These are phyloP conservation scores for Parnassius smintheus DNA, from an alignment of 2,888 invertebrate species.

Conservation along the genomic window DNA sequence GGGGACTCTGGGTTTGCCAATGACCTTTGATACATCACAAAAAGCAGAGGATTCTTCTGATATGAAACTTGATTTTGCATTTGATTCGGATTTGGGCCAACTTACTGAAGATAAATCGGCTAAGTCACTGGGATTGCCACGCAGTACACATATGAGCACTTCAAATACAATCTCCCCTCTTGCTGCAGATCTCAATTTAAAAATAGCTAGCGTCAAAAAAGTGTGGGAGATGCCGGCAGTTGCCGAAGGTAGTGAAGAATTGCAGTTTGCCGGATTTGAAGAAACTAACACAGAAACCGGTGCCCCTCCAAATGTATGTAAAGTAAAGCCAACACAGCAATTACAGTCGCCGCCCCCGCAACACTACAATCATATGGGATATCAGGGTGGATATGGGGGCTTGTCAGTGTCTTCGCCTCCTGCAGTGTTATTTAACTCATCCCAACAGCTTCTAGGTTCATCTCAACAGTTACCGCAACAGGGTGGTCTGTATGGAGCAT, in stretches of 20 bases:
- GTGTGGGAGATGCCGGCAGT: conserved; percentile 92
- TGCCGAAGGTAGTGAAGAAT: conserved; percentile 80
- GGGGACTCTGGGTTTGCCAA: conserved; percentile 81
- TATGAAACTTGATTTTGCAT: conserved; percentile 95
- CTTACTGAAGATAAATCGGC: conserved; percentile 86
- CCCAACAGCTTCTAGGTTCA: conserved; percentile 80
- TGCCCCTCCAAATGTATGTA: conserved; percentile 87
- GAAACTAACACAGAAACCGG: conserved; percentile 72
- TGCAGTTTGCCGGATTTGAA: conserved; percentile 69
- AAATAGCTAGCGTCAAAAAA: conserved; percentile 96
- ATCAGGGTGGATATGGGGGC: conserved; percentile 88
- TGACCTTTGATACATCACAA: conserved; percentile 82
- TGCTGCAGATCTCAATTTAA: conserved; percentile 94
- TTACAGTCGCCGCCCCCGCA: conserved; percentile 85
- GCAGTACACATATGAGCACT: conserved; percentile 82
- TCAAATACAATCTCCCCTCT: conserved; percentile 89
- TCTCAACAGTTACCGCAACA: conserved; percentile 84
- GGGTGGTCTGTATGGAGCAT: conserved; percentile 90
- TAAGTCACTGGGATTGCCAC: conserved; percentile 76
- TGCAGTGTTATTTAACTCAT: conserved; percentile 90
- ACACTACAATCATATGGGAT: conserved; percentile 85
- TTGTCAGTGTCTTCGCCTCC: conserved; percentile 94
- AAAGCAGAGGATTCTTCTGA: conserved; percentile 90
- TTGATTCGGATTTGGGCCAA: conserved; percentile 90
- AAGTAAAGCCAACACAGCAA: conserved; percentile 93